A percentile compares a stretch with the other conserved stretches of the same genome.
Conservation (phyloP, 1,140 invertebrate genomes). For the Nilaparvata lugens region DNA sequence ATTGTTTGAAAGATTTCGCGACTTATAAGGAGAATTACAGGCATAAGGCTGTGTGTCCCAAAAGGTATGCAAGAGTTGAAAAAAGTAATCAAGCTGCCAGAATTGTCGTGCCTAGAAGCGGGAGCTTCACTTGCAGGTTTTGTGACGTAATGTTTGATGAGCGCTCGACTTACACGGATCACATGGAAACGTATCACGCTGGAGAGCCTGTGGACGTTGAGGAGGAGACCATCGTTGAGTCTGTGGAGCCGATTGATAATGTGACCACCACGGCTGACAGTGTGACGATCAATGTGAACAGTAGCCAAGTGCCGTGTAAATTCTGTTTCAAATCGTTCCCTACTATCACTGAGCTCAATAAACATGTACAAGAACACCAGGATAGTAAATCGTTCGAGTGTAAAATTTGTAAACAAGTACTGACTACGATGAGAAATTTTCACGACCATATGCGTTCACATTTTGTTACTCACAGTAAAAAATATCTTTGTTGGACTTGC, state of each 20-base stretch:
- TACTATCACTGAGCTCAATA: not conserved
- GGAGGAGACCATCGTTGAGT: not conserved
- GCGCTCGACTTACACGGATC: not conserved
- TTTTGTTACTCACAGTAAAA: not conserved
- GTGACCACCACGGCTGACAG: not conserved
- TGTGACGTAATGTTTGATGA: not conserved
- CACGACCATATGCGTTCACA: not conserved
- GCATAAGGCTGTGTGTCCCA: not conserved
- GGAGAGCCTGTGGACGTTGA: not conserved
- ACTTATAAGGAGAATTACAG: not conserved
- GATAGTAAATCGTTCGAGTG: not conserved
- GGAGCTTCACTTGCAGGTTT: not conserved
- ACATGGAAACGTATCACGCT: not conserved
- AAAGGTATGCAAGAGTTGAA: not conserved
- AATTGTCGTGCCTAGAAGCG: not conserved
- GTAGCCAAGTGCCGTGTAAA: not conserved
- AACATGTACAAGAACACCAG: not conserved
- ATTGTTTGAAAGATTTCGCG: not conserved
- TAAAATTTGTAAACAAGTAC: not conserved
- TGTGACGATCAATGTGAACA: not conserved
- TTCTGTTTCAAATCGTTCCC: not conserved
- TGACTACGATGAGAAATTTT: not conserved
- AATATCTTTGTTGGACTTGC: not conserved
- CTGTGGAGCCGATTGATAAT: not conserved
- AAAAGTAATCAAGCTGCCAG: not conserved